These are phyloP conservation scores for Thomomys bottae DNA, from an alignment of 2,113 vertebrate species.

Conservation along the genomic window DNA sequence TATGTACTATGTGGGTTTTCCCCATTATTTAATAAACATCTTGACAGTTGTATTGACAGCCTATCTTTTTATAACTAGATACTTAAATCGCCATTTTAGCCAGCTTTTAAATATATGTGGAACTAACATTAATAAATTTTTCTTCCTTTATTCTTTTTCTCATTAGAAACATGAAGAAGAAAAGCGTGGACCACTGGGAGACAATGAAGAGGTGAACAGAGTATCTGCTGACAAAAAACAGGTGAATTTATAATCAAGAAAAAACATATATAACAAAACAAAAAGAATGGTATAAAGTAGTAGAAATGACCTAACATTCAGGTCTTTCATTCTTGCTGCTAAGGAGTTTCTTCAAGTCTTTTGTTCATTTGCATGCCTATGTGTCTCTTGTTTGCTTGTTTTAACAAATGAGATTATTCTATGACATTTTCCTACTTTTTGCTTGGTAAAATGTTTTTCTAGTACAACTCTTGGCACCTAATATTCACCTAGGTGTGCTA, in stretches of 20 bases:
- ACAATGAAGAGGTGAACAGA: conserved; percentile 57
- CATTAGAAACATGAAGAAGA: conserved; percentile 75
- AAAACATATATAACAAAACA: not conserved
- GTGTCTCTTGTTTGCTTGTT: not conserved
- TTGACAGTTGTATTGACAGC: not conserved
- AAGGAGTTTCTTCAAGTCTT: conserved; percentile 20
- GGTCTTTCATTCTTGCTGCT: not conserved
- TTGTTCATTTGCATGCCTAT: not conserved
- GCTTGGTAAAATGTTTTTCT: not conserved
- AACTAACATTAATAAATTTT: conserved; percentile 60
- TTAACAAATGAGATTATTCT: conserved; percentile 2
- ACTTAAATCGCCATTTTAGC: conserved; percentile 27
- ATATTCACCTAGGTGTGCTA: not conserved
- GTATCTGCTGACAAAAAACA: conserved; percentile 71
- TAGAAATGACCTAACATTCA: not conserved
- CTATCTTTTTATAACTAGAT: not conserved
- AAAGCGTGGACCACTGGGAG: conserved; percentile 56
- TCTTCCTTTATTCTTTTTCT: conserved; percentile 41
- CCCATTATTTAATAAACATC: not conserved
- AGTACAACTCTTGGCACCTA: not conserved
- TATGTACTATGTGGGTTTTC: not conserved
- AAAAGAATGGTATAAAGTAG: not conserved
- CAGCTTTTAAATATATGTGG: conserved; percentile 12
- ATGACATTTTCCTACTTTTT: not conserved
- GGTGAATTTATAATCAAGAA: conserved; percentile 58